phyloP scores from a whole-genome alignment of 2,888 invertebrate genomes.

The Eucera pruinosa region DNA sequence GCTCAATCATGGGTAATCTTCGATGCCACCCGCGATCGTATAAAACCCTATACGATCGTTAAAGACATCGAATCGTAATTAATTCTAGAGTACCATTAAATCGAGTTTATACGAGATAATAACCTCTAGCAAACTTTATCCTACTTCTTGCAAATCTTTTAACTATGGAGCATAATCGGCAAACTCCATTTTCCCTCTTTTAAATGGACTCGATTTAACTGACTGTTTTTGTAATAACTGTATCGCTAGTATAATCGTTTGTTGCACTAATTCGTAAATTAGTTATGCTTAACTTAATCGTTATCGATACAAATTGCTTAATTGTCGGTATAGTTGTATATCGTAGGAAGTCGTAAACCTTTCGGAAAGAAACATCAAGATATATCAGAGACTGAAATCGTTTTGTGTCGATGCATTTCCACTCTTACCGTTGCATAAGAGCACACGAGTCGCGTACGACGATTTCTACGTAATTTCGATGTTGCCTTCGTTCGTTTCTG shows the following conservation, averaged over 20 bases:
- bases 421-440: conserved; percentile 49
- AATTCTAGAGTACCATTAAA: conserved; percentile 35
- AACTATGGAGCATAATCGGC: conserved; percentile 14
- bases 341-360: neutral
- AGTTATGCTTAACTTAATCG: too few species aligned
- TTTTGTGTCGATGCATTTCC: conserved; percentile 53
- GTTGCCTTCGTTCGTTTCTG: conserved; percentile 37
- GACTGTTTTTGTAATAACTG: neutral
- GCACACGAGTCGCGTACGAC: conserved; percentile 35
- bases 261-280: too few species aligned
- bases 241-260: neutral
- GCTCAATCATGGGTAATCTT: conserved; percentile 37
- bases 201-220: neutral
- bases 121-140: neutral
- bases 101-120: conserved; percentile 31
- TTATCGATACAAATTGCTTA: too few species aligned
- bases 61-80: conserved; percentile 33
- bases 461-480: conserved; percentile 56
- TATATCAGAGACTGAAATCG: conserved; percentile 10
- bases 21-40: conserved; percentile 20
- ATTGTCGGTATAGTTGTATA: too few species aligned
- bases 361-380: neutral
- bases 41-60: conserved; percentile 23
- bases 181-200: neutral
- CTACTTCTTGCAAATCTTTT: neutral